Evolutionary conservation across 1,140 invertebrate genomes (phyloP).

Genomic region (Trachymyrmex cornetzi): DNA sequence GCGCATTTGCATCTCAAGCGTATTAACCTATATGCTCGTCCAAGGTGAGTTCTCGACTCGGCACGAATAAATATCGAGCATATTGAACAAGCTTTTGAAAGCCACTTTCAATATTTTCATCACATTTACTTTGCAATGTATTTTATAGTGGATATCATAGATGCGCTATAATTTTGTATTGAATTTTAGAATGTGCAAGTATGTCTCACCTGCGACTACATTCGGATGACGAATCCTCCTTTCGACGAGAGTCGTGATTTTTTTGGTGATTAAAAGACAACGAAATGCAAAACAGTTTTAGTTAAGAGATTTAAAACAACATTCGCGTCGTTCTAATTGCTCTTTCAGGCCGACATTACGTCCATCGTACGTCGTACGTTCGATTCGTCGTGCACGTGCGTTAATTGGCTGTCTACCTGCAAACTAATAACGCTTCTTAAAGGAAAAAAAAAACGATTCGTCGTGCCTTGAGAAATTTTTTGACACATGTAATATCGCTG

Average conservation of each 20-base stretch:
- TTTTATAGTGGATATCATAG: not conserved
- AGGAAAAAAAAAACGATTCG: not conserved
- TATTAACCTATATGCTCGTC: not conserved
- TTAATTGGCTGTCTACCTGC: conserved; percentile 14
- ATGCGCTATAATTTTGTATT: not conserved
- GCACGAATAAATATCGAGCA: not conserved
- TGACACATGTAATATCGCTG: not conserved
- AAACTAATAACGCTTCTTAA: not conserved
- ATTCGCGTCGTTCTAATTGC: conserved; percentile 2
- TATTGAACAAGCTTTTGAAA: not conserved
- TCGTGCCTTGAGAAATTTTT: conserved; percentile 33
- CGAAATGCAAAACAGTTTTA: not conserved
- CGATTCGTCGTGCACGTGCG: conserved; percentile 9
- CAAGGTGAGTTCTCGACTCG: not conserved
- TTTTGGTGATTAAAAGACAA: not conserved
- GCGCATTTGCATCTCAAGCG: not conserved
- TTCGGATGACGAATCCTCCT: not conserved
- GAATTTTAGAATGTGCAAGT: no score
- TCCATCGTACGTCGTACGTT: not conserved
- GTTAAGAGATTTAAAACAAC: not conserved
- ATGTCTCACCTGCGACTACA: not conserved
- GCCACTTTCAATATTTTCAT: not conserved
- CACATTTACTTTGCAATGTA: not conserved
- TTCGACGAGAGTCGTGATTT: not conserved
- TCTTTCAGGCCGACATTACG: not conserved